Base-by-base conservation (phyloP, 92 coral and sea anemone species). In the Pocillopora meandrina region DNA sequence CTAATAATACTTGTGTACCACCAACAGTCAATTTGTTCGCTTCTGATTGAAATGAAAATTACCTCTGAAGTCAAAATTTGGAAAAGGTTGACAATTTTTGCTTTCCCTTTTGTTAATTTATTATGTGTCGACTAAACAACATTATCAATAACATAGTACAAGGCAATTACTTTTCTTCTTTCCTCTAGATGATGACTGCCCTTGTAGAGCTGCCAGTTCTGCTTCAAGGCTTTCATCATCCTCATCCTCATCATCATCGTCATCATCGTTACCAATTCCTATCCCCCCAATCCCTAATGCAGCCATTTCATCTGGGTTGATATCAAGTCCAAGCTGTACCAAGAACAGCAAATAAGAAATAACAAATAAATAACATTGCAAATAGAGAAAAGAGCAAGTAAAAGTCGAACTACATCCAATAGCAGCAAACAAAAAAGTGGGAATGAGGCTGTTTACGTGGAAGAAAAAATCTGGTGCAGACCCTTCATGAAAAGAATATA, bases 171-270 rank as follows among this genome's bases (percentile, higher is more conserved):
- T 75, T 85, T 81, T 81, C 34, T 69, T 81, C 70, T 59, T 81
- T 57, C 26, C 60, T n/a, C 35, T 81, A 35, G 85, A 21, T 14
- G 21, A 74, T 10, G 86, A 79, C 52, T 88, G 93, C 12, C 93
- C 94, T 66, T 96, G 99, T 19, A 96, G 85, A 1, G 97, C 97
- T 36, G 99, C 99, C 42, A 96, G 95, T 85, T 96, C 99, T 42
- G 98, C 99, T 81, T 96, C 99, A 59, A 96, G 82, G 65, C 95
- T 91, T 72, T 72, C 93, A 31, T 94, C 95, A 71, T 92, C 95
- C 31, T 90, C 96, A 49, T 87, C 98, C 33, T 91, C 93, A 61
- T 84, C 92, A 18, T 81, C 92, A 18, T 81, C 97, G 18, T 87
- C 91, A 58, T 71, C 95, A 65, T 78, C 90, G 63, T 78, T 89